Percentiles rank a stretch among this genome's conserved stretches.
These are phyloP conservation scores for Mycalesis mineus DNA, from an alignment of 2,888 invertebrate species.

Conservation along the genomic window DNA sequence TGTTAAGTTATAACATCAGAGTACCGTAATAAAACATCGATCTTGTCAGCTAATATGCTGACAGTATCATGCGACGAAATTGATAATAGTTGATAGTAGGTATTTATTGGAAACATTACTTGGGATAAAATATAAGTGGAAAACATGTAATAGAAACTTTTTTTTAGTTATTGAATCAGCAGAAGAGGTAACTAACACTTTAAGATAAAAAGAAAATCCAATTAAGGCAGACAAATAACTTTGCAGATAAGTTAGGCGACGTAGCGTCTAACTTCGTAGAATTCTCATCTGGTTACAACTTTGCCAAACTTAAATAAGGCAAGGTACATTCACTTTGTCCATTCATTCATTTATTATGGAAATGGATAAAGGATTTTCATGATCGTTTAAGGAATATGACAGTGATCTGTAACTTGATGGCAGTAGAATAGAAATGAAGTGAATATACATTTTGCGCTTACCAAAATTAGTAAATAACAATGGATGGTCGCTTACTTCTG, in stretches of 20 bases:
- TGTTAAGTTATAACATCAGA: too few species aligned
- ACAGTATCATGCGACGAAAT: too few species aligned
- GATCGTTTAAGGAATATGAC: too few species aligned
- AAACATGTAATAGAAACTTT: too few species aligned
- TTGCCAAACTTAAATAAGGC: background rate
- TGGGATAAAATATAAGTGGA: background rate
- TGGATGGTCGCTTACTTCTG: too few species aligned
- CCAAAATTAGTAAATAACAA: too few species aligned
- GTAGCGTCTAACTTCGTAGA: background rate
- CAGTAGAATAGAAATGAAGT: too few species aligned
- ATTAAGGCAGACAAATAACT: slow-evolving; percentile 7
- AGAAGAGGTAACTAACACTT: background rate
- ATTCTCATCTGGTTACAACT: slow-evolving; percentile 4
- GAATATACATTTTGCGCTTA: too few species aligned
- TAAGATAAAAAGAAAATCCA: slow-evolving; percentile 1
- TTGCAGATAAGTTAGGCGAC: background rate
- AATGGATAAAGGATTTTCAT: background rate
- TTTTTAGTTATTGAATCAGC: background rate
- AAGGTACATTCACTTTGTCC: background rate
- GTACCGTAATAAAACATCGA: background rate
- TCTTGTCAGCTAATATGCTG: too few species aligned
- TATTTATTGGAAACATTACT: background rate
- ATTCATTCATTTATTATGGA: background rate
- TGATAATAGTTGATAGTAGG: too few species aligned
- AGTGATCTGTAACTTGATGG: too few species aligned